A percentile compares a stretch with the other conserved stretches of the same genome.
These are phyloP conservation scores for Chironomus tentans DNA, from an alignment of 2,888 invertebrate genomes.

Conservation along the genomic window DNA sequence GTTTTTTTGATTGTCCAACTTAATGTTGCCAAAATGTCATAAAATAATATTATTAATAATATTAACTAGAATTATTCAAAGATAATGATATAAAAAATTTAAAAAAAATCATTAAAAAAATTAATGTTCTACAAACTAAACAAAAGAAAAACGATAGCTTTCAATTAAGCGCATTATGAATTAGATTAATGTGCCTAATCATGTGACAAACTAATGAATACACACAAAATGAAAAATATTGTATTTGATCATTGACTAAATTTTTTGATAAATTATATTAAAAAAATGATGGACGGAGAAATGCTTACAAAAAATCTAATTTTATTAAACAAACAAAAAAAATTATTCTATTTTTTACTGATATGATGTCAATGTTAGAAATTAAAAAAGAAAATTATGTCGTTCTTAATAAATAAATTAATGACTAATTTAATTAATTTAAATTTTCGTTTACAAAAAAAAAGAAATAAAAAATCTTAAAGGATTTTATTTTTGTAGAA, in stretches of 20 bases:
- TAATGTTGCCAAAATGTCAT: constrained; percentile 3
- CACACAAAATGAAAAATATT: background rate
- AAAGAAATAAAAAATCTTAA: too few relatives aligned
- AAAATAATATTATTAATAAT: background rate
- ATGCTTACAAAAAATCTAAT: too few relatives aligned
- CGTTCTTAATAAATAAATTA: too few relatives aligned
- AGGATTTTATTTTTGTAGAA: too few relatives aligned
- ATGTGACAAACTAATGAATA: background rate
- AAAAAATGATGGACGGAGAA: background rate
- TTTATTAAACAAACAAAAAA: too few relatives aligned
- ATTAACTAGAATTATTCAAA: background rate
- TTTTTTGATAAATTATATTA: background rate
- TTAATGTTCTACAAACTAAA: background rate
- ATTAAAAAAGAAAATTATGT: too few relatives aligned
- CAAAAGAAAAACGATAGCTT: background rate
- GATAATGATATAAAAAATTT: background rate
- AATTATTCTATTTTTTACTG: too few relatives aligned
- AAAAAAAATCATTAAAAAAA: background rate
- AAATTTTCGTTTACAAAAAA: too few relatives aligned
- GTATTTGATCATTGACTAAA: background rate
- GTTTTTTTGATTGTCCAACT: background rate
- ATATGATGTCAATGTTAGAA: too few relatives aligned
- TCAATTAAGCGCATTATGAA: background rate
- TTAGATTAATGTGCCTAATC: constrained; percentile 4
- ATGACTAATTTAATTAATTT: too few relatives aligned